Conservation (phyloP, 2,888 invertebrate species). For the Sinodicranocentrus sp. region DNA sequence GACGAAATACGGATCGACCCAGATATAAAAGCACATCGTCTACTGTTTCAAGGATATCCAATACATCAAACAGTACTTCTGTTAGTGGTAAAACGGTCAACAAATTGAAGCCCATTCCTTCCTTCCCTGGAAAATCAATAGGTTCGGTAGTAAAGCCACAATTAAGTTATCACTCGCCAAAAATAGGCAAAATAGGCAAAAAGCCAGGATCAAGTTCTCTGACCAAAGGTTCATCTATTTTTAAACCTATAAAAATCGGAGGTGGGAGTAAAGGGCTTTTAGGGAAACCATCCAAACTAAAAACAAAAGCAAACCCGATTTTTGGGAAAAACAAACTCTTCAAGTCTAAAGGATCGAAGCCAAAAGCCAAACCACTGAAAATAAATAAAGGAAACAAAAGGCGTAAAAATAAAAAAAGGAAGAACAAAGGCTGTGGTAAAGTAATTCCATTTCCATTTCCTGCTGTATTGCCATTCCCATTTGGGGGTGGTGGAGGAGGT, state of each 20-base stretch:
- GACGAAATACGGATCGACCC: too few species aligned
- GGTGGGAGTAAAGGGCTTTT: not conserved
- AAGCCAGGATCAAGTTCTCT: too few species aligned
- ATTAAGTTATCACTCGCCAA: not conserved
- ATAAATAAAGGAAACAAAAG: conserved; percentile 29
- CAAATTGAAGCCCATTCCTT: too few species aligned
- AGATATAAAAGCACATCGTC: too few species aligned
- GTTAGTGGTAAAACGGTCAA: too few species aligned
- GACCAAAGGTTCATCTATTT: too few species aligned
- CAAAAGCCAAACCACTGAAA: not conserved
- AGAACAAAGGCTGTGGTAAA: conserved; percentile 43
- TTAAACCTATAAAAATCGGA: not conserved
- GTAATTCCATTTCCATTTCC: conserved; percentile 73
- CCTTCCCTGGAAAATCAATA: not conserved
- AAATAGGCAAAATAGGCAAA: too few species aligned
- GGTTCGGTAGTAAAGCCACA: not conserved
- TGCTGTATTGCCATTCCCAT: conserved; percentile 73
- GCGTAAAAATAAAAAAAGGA: conserved; percentile 30
- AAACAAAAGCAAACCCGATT: not conserved
- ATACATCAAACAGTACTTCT: too few species aligned
- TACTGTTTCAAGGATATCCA: too few species aligned
- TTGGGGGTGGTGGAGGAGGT: conserved; percentile 72
- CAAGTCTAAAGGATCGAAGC: not conserved
- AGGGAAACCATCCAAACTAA: not conserved
- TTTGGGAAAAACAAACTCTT: not conserved